phyloP scores from a whole-genome alignment of 2,113 vertebrate species.

The Siniperca chuatsi region DNA sequence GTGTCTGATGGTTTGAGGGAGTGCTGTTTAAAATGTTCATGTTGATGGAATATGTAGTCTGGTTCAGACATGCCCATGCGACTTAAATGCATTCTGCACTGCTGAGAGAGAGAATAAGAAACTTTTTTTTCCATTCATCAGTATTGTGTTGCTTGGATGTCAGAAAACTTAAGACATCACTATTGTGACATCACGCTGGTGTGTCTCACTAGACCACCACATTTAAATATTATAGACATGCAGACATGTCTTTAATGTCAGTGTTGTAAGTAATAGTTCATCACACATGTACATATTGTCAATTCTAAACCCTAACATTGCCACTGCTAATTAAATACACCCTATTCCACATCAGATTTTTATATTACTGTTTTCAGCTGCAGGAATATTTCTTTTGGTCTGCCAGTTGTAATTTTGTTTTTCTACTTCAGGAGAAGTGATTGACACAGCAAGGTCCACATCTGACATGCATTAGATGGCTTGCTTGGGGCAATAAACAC shows the following conservation, averaged over 20 bases:
- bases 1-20: not conserved
- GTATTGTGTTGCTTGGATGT: not conserved
- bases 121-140: not conserved
- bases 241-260: not conserved
- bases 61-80: not conserved
- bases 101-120: not conserved
- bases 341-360: not conserved
- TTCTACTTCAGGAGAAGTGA: constrained; percentile 10
- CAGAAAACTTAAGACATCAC: not conserved
- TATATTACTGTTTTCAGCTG: not conserved
- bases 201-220: not conserved
- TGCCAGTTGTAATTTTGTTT: constrained; percentile 17
- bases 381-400: not conserved
- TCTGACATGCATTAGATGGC: constrained; percentile 55
- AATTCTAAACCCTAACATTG: not conserved
- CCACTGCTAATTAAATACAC: not conserved
- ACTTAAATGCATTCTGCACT: not conserved
- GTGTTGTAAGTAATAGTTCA: not conserved
- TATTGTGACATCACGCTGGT: not conserved
- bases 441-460: constrained; percentile 19
- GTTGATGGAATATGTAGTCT: not conserved
- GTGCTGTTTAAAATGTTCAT: not conserved
- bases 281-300: not conserved
- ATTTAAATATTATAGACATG: not conserved
- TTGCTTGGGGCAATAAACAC: constrained; percentile 51